Conservation (phyloP, 2,888 invertebrate genomes). For the Tyria jacobaeae region DNA sequence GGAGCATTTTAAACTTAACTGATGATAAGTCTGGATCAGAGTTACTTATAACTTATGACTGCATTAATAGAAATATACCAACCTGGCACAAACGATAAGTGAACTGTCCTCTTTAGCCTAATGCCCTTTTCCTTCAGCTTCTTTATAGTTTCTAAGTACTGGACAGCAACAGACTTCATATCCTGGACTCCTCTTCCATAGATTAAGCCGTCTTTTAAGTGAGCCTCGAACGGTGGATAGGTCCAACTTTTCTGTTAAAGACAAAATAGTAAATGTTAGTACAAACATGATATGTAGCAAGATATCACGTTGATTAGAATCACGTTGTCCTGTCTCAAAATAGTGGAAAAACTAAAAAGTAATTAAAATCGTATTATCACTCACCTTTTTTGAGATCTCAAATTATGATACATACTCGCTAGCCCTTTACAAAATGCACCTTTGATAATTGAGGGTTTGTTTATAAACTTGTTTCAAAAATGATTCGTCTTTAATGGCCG, state of each 20-base stretch:
- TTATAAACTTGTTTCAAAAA: too few species aligned
- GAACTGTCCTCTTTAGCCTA: constrained; percentile 87
- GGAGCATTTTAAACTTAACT: too few species aligned
- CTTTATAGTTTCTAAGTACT: constrained; percentile 90
- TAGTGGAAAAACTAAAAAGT: too few species aligned
- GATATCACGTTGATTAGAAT: too few species aligned
- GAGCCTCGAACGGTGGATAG: constrained; percentile 94
- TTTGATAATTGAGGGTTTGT: too few species aligned
- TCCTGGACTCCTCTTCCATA: constrained; percentile 95
- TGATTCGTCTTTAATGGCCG: too few species aligned
- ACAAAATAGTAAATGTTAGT: not conserved
- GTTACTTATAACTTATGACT: not conserved
- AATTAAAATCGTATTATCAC: too few species aligned
- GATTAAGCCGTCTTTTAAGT: constrained; percentile 93
- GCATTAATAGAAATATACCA: not conserved
- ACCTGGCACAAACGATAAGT: constrained; percentile 91
- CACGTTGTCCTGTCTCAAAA: too few species aligned
- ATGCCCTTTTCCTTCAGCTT: constrained; percentile 84
- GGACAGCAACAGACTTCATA: constrained; percentile 92
- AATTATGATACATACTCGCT: too few species aligned
- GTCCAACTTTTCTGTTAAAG: constrained; percentile 92
- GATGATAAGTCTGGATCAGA: too few species aligned
- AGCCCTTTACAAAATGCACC: too few species aligned
- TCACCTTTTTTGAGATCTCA: too few species aligned
- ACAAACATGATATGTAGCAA: not conserved